Evolutionary conservation across 53 echinoderm and acorn worm species (phyloP), one percentile per base, ranked within the genome.

Genomic region (Hippasteria phrygiana): DNA sequence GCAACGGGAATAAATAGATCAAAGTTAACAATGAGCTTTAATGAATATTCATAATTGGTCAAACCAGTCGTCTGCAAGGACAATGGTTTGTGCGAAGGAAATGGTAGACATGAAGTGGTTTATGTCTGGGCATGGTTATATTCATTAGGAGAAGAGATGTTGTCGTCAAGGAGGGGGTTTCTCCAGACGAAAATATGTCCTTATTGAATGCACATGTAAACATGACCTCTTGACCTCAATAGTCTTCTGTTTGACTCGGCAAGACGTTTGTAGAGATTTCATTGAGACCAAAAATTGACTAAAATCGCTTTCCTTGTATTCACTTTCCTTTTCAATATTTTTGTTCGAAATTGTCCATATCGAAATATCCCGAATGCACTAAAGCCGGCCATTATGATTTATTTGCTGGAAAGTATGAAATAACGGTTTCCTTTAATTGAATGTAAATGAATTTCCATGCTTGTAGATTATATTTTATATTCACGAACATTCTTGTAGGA

Each of bases 41-140:
- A 45, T 82, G 85, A 70, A 85, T 85, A 70, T 85, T 69, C 85
- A 85, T 71, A 43, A 71, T 0, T n/a, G 73, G 73, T 20, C 40
- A 73, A 75, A 28, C 11, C 75, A 8, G 17, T 31, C 75, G 47
- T 4, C 33, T 5, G 32, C 5, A 67, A 22, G 69, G 6, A 17
- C 69, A 67, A 29, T 17, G 36, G n/a, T n/a, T n/a, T n/a, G n/a
- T 9, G 33, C 5, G 8, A 28, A 33, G 36, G 69, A 17, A 2
- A 27, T 75, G 28, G 45, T 29, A 12, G 0, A 40, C 4, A 72
- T 20, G 22, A 75, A 48, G 1, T 47, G 27, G 14, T 14, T 75
- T 22, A 12, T 75, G 32, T 75, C 50, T 31, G 29, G 3, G 5
- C 48, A 22, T 24, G n/a, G n/a, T 71, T 37, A 22, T 38, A 55